A percentile compares a stretch with the other conserved stretches of the same genome.
Evolutionary conservation across 37 sponge, comb jelly and placozoan species (phyloP).

Genomic region (Halichondria panicea): DNA sequence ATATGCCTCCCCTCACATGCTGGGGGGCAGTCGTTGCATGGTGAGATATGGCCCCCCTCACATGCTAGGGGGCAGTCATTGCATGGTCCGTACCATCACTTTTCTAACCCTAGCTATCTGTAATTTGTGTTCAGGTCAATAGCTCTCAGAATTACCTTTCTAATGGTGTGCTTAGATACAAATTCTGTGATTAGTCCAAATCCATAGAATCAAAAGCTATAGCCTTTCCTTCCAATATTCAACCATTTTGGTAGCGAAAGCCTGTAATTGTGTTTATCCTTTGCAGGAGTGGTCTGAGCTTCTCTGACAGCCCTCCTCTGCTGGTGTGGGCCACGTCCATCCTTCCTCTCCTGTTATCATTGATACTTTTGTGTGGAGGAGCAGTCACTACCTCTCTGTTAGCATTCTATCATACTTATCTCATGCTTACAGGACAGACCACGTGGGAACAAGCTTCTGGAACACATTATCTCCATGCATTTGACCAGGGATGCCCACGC

Average conservation of each 20-base stretch:
- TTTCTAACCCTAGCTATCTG: no score
- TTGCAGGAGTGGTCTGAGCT: constrained; percentile 43
- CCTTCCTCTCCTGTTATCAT: constrained; percentile 21
- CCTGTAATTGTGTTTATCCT: neutral
- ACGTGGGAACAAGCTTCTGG: constrained; percentile 71
- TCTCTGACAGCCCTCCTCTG: neutral
- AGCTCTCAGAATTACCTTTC: no score
- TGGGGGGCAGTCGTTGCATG: constrained; percentile 58
- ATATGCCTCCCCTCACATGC: constrained; percentile 3
- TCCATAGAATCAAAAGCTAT: no score
- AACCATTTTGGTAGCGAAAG: no score
- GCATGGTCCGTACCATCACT: no score
- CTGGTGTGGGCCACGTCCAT: constrained; percentile 26
- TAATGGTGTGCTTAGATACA: no score
- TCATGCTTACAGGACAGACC: constrained; percentile 66
- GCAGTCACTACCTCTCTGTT: constrained; percentile 24
- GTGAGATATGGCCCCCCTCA: constrained; percentile 34
- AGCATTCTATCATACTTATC: constrained; percentile 53
- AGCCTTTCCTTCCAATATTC: no score
- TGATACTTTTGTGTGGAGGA: constrained; percentile 12
- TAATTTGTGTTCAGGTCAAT: no score
- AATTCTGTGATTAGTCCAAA: no score
- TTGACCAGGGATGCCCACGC: constrained; percentile 55
- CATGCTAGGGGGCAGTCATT: constrained; percentile 46
- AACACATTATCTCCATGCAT: constrained; percentile 59